Base-by-base conservation (phyloP, 2,113 vertebrate species). In the Hemicordylus capensis region DNA sequence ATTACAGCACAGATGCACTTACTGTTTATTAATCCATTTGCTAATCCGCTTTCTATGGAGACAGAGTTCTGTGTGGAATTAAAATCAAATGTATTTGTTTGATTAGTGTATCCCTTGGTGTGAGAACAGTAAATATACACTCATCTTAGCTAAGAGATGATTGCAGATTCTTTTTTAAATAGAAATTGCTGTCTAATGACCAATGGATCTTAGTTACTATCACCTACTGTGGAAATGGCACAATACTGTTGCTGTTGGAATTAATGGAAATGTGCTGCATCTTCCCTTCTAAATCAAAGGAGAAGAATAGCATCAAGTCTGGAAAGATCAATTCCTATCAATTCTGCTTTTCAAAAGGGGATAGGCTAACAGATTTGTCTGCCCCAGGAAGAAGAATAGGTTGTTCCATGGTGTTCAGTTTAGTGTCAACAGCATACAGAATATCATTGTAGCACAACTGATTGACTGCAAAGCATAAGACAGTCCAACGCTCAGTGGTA, bases 1-100 rank as follows among this genome's bases (percentile, higher is more conserved):
- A 37, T 51, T 2, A 74, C 69, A 51, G n/a, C 58, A 37, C n/a
- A 46, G 70, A 75, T 37, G 2, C 12, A 63, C n/a, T 75, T 59
- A 63, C n/a, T 64, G n/a, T 48, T 75, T 51, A 63, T 75, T 83
- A 74, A 74, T 83, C 56, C 42, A 48, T 83, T 83, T 74, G 66
- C 56, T 83, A 83, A 82, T 72, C 51, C 37, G 17, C 46, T 81
- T 69, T 70, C 80, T 51, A 59, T 59, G 80, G 34, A 72, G 37
- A 17, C 28, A 26, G 31, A 46, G 39, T 59, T 4, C 10, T 82
- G 51, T 72, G 61, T 34, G 51, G 51, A 59, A 78, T 69, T 70
- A 69, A 56, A 69, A 56, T 69, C 48, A 69, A 77, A 86, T 37
- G 3, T 31, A 67, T 81, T 75, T 44, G 28, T 81, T 75, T 66